phyloP scores from a whole-genome alignment of 2,113 vertebrate species.

The Pogona vitticeps region DNA sequence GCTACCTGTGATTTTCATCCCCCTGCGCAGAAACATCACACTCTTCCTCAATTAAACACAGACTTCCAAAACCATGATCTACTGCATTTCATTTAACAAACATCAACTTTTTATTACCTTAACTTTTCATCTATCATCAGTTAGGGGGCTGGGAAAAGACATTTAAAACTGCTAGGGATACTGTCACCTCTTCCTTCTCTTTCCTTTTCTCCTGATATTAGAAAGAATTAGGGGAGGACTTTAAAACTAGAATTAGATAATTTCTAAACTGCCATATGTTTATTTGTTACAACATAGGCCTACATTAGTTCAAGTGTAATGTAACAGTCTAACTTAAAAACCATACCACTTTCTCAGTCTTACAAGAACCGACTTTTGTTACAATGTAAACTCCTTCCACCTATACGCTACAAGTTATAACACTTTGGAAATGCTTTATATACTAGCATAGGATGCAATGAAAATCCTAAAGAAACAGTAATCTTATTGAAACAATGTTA shows the following conservation, averaged over 20 bases:
- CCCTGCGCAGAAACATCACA: neutral
- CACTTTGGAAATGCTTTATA: neutral
- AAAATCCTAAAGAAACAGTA: neutral
- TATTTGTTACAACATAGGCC: neutral
- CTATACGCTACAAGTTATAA: neutral
- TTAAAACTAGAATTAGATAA: no score
- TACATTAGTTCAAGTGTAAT: neutral
- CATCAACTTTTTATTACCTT: neutral
- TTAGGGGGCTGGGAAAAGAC: no score
- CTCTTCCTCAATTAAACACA: neutral
- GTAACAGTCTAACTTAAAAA: neutral
- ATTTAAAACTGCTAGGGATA: neutral
- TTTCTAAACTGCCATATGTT: neutral
- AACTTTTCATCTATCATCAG: no score
- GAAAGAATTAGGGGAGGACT: neutral
- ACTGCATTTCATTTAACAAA: neutral
- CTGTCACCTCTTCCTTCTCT: neutral
- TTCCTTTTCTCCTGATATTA: no score
- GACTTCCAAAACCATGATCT: neutral
- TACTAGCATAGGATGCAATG: neutral
- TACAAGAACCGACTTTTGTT: neutral
- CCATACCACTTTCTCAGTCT: neutral
- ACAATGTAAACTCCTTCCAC: neutral
- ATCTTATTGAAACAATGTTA: slow-evolving; percentile 21
- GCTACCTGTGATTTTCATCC: no score